Evolutionary conservation across 2,113 vertebrate genomes (phyloP), one percentile per base, ranked within the genome.

Genomic region (Platysteira castanea): DNA sequence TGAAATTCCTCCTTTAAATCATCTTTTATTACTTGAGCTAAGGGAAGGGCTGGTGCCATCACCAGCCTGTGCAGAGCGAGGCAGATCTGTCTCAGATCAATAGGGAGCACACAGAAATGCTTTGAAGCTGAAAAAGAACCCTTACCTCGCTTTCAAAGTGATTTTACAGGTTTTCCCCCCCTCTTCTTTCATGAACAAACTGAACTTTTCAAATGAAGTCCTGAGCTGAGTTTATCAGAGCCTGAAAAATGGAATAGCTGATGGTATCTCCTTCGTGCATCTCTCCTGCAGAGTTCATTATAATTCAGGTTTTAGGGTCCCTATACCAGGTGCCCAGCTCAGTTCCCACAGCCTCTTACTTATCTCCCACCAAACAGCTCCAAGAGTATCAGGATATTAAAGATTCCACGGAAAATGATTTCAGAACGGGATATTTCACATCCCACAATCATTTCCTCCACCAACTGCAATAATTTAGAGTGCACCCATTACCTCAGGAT

Each of bases 121-220:
- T 97, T 89, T 93, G 93, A 96, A 94, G 95, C 71, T 52, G n/a
- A 13, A 46, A 82, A 90, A 75, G 73, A 84, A 8, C 60, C 56
- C 75, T 90, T 35, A 86, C 47, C 44, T 87, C 6, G 0, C 79
- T 90, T 92, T 82, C 79, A 84, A 91, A 76, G 60, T 60, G 71
- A 78, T 75, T 60, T 63, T 54, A 61, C 14, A 64, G 31, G 6
- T 22, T 94, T 47, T 7, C 7, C 13, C 44, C 56, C 39, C 33
- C 21, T 1, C 42, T 71, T 54, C 65, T 71, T 75, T 50, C 64
- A 27, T 7, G 44, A 77, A 31, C 73, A 56, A 92, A 68, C 31
- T 3, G 27, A 92, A 90, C 49, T 89, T 93, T 68, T 53, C 11
- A 68, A 75, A 56, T 41, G 13, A 83, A 90, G 60, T 74, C 79